Conservation (phyloP, 2,888 invertebrate genomes). For the Apodemia hepburni region DNA sequence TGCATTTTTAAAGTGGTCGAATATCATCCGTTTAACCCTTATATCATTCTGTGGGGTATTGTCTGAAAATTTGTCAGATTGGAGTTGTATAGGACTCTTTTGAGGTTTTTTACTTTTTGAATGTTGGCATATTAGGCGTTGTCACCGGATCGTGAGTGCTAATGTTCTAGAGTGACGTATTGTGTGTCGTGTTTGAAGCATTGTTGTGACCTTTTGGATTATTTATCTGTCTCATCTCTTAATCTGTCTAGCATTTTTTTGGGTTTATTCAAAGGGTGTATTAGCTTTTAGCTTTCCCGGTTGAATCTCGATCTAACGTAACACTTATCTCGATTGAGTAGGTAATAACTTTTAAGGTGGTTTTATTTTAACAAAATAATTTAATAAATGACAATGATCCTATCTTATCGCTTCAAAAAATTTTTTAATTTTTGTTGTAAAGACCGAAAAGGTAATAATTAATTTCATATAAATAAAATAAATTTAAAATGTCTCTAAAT, state of each 20-base stretch:
- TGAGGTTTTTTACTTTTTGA: constrained; percentile 39
- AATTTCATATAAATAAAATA: too few species aligned
- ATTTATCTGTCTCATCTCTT: constrained; percentile 17
- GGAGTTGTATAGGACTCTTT: constrained; percentile 54
- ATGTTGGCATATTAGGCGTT: constrained; percentile 58
- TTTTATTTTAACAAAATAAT: not conserved
- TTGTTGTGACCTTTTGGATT: constrained; percentile 18
- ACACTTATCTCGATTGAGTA: not conserved
- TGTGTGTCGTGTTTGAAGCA: constrained; percentile 17
- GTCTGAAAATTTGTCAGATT: constrained; percentile 74
- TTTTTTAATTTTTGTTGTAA: too few species aligned
- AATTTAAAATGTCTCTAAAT: too few species aligned
- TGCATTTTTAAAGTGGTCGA: constrained; percentile 37
- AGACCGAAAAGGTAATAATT: too few species aligned
- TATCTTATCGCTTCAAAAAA: too few species aligned
- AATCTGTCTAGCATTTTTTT: constrained; percentile 8
- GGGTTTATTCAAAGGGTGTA: constrained; percentile 1
- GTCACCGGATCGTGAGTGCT: constrained; percentile 48
- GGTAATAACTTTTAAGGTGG: not conserved
- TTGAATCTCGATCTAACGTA: not conserved
- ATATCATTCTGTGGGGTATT: constrained; percentile 58
- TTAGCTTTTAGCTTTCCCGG: not conserved
- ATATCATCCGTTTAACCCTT: constrained; percentile 70
- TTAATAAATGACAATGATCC: not conserved
- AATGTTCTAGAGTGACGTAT: constrained; percentile 28